phyloP scores from a whole-genome alignment of 2,113 vertebrate genomes.

The Salvelinus alpinus region DNA sequence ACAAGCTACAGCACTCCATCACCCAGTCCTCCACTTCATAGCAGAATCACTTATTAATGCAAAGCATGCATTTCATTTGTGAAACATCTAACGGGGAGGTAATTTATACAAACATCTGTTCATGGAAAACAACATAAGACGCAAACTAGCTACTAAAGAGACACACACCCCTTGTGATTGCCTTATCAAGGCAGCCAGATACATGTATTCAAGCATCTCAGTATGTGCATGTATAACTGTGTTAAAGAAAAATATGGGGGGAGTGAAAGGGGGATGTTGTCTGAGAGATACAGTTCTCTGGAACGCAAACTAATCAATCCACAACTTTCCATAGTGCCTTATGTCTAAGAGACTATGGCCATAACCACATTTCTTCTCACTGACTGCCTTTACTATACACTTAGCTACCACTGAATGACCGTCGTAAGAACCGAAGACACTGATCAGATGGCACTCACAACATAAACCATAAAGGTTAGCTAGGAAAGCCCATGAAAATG shows the following conservation, averaged over 20 bases:
- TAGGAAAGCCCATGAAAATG: background rate
- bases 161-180: slow-evolving; percentile 31
- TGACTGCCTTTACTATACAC: background rate
- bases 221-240: slow-evolving; percentile 18
- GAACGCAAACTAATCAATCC: too few relatives aligned
- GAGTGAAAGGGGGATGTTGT: background rate
- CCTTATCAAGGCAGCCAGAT: slow-evolving; percentile 12
- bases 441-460: background rate
- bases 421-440: background rate
- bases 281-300: too few relatives aligned
- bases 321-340: background rate
- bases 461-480: background rate
- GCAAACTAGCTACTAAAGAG: slow-evolving; percentile 64
- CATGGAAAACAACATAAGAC: slow-evolving; percentile 87
- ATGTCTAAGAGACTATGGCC: background rate
- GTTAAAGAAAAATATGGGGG: slow-evolving; percentile 13
- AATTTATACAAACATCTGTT: slow-evolving; percentile 98
- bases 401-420: background rate
- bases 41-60: slow-evolving; percentile 85
- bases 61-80: slow-evolving; percentile 92
- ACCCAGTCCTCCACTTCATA: slow-evolving; percentile 14
- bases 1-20: background rate
- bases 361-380: background rate
- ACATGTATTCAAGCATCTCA: slow-evolving; percentile 27
- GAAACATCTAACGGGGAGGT: slow-evolving; percentile 85